phyloP scores from a whole-genome alignment of 2,797 vertebrate species.

The Lindbergichthys nudifrons region DNA sequence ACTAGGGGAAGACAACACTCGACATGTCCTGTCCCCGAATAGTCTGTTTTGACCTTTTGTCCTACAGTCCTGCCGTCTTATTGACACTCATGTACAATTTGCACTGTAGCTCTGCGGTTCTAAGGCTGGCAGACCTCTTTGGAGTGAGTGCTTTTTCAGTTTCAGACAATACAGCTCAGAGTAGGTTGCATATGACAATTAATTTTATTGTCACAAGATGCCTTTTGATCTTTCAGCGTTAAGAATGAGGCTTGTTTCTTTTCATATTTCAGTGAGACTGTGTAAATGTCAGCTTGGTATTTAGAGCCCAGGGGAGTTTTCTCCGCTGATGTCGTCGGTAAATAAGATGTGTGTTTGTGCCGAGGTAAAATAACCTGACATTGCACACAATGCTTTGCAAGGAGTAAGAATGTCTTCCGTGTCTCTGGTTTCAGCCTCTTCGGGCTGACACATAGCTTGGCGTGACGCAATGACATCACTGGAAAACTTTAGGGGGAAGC shows the following conservation, averaged over 20 bases:
- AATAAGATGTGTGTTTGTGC: constrained; percentile 62
- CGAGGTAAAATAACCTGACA: constrained; percentile 42
- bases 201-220: constrained; percentile 68
- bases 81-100: constrained; percentile 30
- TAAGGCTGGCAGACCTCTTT: constrained; percentile 26
- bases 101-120: constrained; percentile 5
- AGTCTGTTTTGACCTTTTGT: constrained; percentile 63
- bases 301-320: constrained; percentile 73
- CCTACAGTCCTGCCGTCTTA: constrained; percentile 43
- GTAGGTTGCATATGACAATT: constrained; percentile 61
- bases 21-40: constrained; percentile 59
- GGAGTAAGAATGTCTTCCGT: constrained; percentile 16
- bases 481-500: constrained; percentile 46
- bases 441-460: constrained; percentile 46
- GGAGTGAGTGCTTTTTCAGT: constrained; percentile 21
- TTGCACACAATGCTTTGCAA: constrained; percentile 39
- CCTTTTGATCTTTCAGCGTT: constrained; percentile 59
- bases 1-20: constrained; percentile 71
- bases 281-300: constrained; percentile 83
- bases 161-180: constrained; percentile 22
- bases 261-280: constrained; percentile 62
- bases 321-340: constrained; percentile 47
- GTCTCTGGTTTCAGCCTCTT: constrained; percentile 59
- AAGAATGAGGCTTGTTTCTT: constrained; percentile 60
- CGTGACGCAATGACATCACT: constrained; percentile 50